phyloP scores from a whole-genome alignment of 2,888 invertebrate species.

The Drosophila nigricruria region DNA sequence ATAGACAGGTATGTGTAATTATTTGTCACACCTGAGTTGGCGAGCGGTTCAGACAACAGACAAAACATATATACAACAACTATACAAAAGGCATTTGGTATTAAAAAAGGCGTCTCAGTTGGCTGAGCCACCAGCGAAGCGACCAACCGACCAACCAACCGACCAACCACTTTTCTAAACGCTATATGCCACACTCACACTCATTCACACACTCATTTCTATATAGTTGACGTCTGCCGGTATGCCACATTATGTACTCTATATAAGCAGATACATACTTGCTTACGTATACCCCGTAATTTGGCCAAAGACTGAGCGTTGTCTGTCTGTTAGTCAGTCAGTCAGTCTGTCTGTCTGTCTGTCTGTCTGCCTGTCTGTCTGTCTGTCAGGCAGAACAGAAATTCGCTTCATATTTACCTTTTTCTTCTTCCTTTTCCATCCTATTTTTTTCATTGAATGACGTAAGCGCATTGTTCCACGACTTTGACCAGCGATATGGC shows the following conservation, averaged over 20 bases:
- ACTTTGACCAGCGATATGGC: slow-evolving; percentile 43
- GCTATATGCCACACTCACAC: slow-evolving; percentile 38
- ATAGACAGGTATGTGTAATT: slow-evolving; percentile 79
- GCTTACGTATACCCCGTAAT: slow-evolving; percentile 36
- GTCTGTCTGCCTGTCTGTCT: slow-evolving; percentile 32
- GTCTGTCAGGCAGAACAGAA: slow-evolving; percentile 23
- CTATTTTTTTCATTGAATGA: slow-evolving; percentile 27
- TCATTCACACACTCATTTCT: slow-evolving; percentile 5
- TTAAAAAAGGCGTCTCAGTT: slow-evolving; percentile 76
- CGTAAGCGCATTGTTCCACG: slow-evolving; percentile 41
- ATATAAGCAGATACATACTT: slow-evolving; percentile 21
- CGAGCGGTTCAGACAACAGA: slow-evolving; percentile 57
- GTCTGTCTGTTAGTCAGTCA: slow-evolving; percentile 17
- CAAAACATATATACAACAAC: slow-evolving; percentile 5
- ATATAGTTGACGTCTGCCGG: slow-evolving; percentile 35
- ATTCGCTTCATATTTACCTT: slow-evolving; percentile 49
- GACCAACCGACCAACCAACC: slow-evolving; percentile 57
- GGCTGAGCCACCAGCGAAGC: slow-evolving; percentile 74
- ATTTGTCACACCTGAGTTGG: slow-evolving; percentile 85
- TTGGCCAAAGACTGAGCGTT: slow-evolving; percentile 24
- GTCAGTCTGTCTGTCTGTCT: slow-evolving; percentile 25
- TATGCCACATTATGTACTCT: slow-evolving; percentile 58
- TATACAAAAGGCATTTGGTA: slow-evolving; percentile 35
- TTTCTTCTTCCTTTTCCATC: background rate
- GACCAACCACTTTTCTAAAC: slow-evolving; percentile 70